Base-by-base conservation (phyloP, 2,797 vertebrate species). In the Setipinna tenuifilis region DNA sequence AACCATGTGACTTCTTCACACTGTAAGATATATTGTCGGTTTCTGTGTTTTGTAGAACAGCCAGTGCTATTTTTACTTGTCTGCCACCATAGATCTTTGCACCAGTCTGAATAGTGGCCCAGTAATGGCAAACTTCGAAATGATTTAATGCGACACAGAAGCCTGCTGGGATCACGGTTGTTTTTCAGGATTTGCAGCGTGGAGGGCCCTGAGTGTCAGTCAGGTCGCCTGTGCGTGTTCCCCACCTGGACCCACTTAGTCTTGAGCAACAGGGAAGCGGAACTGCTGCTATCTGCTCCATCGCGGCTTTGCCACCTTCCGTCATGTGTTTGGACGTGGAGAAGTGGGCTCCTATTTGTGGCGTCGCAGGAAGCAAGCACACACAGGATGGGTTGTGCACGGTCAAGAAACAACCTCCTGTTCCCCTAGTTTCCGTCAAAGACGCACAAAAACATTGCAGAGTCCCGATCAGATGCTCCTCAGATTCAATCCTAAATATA, bases 301-400 rank as follows among this genome's bases (percentile, higher is more conserved):
- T 44, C 71, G 19, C 14, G 71, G 17, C 71, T 78, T 71, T 7
- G 35, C 35, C 71, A 78, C 19, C 71, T 78, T 78, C 71, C 71
- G 71, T 78, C 71, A 78, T 78, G 71, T 78, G 71, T 78, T 78
- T 78, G 71, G 71, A 78, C 35, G 31, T 78, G 71, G 17, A 44
- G 35, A 21, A 78, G 71, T 44, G 71, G 68, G 16, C 35, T 44
- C 71, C 71, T 78, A 78, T 78, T 78, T 78, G 71, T 78, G 71
- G 71, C 16, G 17, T 41, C 44, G 17, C 71, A 44, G 71, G 61
- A 65, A 44, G 71, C 31, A 5, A 21, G 35, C 50, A 54, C 35
- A 41, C 35, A 78, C 71, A 78, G 71, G 71, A 44, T 78, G 71
- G 71, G 71, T 78, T 19, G 71, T 31, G 31, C 35, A 41, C 41